Evolutionary conservation across 2,113 vertebrate species (phyloP).

Genomic region (Heterotilapia buettikoferi): DNA sequence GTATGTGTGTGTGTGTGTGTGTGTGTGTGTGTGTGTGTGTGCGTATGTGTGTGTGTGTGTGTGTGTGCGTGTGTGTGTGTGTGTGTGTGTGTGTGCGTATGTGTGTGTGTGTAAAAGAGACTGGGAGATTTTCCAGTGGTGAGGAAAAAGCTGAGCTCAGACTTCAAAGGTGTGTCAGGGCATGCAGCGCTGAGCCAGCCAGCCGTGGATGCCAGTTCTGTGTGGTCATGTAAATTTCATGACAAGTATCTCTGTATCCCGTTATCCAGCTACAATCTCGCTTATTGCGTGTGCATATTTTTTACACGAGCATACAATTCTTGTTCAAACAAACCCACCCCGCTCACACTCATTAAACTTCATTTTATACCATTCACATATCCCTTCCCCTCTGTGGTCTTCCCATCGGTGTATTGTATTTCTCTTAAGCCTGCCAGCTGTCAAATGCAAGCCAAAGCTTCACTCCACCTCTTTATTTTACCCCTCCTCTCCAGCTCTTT

Average conservation of each 20-base stretch:
- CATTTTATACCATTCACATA: background rate
- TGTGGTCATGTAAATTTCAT: constrained; percentile 55
- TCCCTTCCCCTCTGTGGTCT: constrained; percentile 2
- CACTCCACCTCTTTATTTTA: constrained; percentile 8
- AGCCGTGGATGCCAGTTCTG: background rate
- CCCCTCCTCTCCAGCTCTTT: constrained; percentile 9
- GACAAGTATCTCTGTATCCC: constrained; percentile 18
- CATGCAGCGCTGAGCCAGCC: constrained; percentile 19
- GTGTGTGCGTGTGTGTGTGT: background rate
- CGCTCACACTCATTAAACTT: constrained; percentile 4
- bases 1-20: background rate
- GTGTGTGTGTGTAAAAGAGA: background rate
- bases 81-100: background rate
- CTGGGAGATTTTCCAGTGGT: constrained; percentile 36
- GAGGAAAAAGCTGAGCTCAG: constrained; percentile 38
- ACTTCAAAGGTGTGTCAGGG: constrained; percentile 63
- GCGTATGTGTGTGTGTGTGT: background rate
- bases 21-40: background rate
- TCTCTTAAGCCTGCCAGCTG: constrained; percentile 34
- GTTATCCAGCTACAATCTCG: background rate
- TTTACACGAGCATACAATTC: background rate
- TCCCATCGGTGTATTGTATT: constrained; percentile 20
- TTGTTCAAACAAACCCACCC: background rate
- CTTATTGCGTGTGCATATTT: background rate
- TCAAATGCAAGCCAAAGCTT: constrained; percentile 30